Evolutionary conservation across 2,888 invertebrate species (phyloP), one percentile per base, ranked within the genome.

Genomic region (Octonoba sinensis): DNA sequence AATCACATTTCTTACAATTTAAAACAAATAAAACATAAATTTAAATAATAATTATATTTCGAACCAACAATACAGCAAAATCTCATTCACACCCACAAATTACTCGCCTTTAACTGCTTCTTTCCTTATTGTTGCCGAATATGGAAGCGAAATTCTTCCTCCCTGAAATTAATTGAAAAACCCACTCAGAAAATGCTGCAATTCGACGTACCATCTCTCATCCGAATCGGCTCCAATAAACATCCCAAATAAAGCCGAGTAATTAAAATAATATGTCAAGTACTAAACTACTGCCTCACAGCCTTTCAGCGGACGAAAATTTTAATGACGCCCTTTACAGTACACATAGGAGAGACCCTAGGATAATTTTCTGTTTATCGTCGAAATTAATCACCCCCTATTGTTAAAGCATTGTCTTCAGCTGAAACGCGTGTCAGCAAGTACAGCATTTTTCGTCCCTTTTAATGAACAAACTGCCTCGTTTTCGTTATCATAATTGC

Each of bases 401-500:
- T 81, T 81, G 79, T 81, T 62, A 44, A 15, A 27, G 46, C 79
- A 56, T 73, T 69, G 73, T 81, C 69, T 73, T 74, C 64, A 16
- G 36, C 56, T 73, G 73, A 67, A 67, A 72, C 67, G 65, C 72
- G 36, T 79, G 79, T 73, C 81, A 82, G 74, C 81, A 70, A 70
- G 74, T 71, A 56, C 36, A 64, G 81, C 74, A 82, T 82, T 82
- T 82, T 82, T 82, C 74, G 74, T 56, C 66, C 54, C 69, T 81
- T 73, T 71, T 74, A 82, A 82, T 82, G 81, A 82, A 82, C 75
- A 82, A 82, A 82, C 75, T 74, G 74, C 81, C 70, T 73, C 81
- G 81, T 82, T 82, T 75, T 82, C 81, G 81, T 75, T 82, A 82
- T 82, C 81, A 82, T 82, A 82, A 82, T 82, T 82, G 81, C 81